These are phyloP conservation scores for Anableps anableps DNA, from an alignment of 2,797 vertebrate genomes.

Conservation along the genomic window DNA sequence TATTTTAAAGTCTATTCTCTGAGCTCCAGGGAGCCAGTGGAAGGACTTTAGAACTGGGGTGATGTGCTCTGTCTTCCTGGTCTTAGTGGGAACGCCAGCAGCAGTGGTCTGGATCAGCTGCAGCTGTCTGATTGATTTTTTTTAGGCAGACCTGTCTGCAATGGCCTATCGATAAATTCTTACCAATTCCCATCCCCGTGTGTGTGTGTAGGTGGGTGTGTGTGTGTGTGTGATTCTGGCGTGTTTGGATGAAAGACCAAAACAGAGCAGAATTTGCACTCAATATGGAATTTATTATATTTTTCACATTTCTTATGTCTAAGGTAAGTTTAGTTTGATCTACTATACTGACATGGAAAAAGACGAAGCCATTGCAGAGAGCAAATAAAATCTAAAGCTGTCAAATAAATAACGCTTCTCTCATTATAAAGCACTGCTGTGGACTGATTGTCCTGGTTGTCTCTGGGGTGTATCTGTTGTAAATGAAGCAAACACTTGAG, in stretches of 20 bases:
- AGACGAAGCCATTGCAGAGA: constrained; percentile 43
- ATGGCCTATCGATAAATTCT: no score
- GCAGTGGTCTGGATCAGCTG: no score
- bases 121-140: no score
- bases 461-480: constrained; percentile 10
- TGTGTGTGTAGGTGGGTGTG: constrained; percentile 17
- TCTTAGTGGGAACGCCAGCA: no score
- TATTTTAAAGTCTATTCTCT: no score
- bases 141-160: no score
- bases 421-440: neutral
- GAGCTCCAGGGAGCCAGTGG: no score
- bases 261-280: constrained; percentile 57
- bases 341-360: constrained; percentile 25
- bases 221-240: neutral
- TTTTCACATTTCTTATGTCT: constrained; percentile 69
- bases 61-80: no score
- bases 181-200: no score
- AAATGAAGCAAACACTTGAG: constrained; percentile 10
- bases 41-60: no score
- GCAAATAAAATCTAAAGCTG: constrained; percentile 22
- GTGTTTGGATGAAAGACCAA: constrained; percentile 48
- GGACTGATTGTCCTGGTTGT: constrained; percentile 13
- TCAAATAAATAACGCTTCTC: constrained; percentile 19
- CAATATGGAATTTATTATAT: constrained; percentile 64
- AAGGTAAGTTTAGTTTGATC: constrained; percentile 66